Conservation (phyloP, 2,113 vertebrate genomes). For the Daphoenositta chrysoptera region DNA sequence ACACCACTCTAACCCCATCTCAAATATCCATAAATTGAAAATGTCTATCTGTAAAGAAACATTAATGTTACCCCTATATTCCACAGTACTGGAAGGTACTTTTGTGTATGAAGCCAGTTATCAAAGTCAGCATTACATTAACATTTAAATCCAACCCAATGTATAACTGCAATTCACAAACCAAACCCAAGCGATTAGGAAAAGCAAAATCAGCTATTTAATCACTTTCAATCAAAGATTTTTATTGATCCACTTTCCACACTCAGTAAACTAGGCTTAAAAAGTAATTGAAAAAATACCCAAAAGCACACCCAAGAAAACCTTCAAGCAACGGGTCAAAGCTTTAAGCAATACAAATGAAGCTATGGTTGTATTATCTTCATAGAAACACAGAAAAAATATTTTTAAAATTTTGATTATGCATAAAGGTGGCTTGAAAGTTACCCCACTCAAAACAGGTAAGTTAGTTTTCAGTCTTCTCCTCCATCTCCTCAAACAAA, state of each 20-base stretch:
- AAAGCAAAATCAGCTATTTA: constrained; percentile 16
- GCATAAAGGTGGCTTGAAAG: background rate
- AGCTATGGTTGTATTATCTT: background rate
- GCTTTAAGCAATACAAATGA: background rate
- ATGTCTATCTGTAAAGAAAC: background rate
- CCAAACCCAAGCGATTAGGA: background rate
- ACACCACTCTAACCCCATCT: background rate
- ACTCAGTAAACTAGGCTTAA: background rate
- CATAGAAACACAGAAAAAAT: background rate
- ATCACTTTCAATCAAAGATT: background rate
- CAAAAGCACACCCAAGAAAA: background rate
- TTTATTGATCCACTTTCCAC: constrained; percentile 1
- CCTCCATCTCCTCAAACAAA: background rate
- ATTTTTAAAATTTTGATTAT: background rate
- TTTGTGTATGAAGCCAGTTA: background rate
- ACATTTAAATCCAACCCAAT: background rate
- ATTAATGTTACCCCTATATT: background rate
- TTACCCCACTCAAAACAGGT: background rate
- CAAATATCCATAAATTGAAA: background rate
- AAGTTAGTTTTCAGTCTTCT: background rate
- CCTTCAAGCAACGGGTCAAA: background rate
- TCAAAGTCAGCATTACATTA: background rate
- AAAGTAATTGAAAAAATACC: background rate
- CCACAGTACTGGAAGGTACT: background rate
- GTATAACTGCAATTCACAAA: background rate